Conservation (phyloP, 2,888 invertebrate species). For the Papilio gigon region DNA sequence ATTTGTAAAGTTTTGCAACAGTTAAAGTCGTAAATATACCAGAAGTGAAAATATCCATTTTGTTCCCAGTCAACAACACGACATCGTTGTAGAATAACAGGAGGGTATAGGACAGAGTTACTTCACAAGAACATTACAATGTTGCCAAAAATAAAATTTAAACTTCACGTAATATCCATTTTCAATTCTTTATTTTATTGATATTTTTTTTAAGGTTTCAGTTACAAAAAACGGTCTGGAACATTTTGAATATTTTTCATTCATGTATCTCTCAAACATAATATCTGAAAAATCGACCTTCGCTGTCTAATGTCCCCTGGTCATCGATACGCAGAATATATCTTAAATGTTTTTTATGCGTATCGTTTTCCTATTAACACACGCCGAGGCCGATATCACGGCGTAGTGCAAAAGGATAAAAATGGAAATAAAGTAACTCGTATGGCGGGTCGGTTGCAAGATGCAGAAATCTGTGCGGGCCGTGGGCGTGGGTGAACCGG, state of each 20-base stretch:
- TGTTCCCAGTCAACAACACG: conserved; percentile 23
- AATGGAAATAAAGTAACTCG: conserved; percentile 78
- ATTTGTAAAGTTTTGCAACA: conserved; percentile 8
- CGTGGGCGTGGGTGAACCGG: conserved; percentile 78
- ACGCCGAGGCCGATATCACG: conserved; percentile 67
- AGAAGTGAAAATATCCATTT: conserved; percentile 23
- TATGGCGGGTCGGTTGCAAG: conserved; percentile 78
- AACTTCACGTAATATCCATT: neutral
- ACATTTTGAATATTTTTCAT: too few relatives aligned
- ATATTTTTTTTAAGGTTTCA: too few relatives aligned
- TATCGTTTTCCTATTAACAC: conserved; percentile 71
- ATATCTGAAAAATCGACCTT: neutral
- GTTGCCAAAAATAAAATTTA: neutral
- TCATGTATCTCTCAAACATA: too few relatives aligned
- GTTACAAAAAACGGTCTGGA: too few relatives aligned
- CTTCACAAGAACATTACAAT: neutral
- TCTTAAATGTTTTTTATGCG: conserved; percentile 55
- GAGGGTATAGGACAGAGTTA: neutral
- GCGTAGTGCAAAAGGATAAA: conserved; percentile 76
- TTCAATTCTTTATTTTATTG: too few relatives aligned
- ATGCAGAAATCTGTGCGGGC: conserved; percentile 81
- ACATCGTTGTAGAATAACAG: neutral
- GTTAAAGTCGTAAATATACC: conserved; percentile 26
- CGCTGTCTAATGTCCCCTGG: neutral
- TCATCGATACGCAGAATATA: conserved; percentile 44